Percentiles rank a stretch among this genome's conserved stretches.
phyloP scores from a whole-genome alignment of 1,140 invertebrate genomes.

The Mamestra configurata region DNA sequence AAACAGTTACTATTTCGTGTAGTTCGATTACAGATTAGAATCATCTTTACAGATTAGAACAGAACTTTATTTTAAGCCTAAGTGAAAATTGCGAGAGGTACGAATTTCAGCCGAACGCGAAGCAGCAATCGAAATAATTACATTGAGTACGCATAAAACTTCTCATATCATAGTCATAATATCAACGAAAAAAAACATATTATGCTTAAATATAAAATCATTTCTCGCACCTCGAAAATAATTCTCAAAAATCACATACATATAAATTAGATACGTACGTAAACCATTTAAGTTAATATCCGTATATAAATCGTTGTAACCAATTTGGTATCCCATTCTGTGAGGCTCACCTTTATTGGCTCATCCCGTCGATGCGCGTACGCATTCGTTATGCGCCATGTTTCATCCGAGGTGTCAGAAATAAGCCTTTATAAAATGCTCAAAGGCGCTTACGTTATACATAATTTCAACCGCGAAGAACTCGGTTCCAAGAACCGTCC shows the following conservation, averaged over 20 bases:
- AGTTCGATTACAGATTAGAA: too few species aligned
- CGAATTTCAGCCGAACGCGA: too few species aligned
- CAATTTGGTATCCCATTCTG: conserved; percentile 70
- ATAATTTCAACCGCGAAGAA: conserved; percentile 62
- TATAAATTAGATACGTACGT: conserved; percentile 37
- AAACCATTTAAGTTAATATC: conserved; percentile 52
- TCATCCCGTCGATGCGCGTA: conserved; percentile 58
- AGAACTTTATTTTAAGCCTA: too few species aligned
- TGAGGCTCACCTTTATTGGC: conserved; percentile 58
- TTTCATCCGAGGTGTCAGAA: conserved; percentile 83
- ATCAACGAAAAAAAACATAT: neutral
- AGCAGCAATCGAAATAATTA: too few species aligned
- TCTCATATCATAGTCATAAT: neutral
- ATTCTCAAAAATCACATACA: conserved; percentile 5
- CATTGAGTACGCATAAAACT: too few species aligned
- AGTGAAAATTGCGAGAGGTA: too few species aligned
- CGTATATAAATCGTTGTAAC: conserved; percentile 66
- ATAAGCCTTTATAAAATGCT: conserved; percentile 80
- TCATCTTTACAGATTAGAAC: too few species aligned
- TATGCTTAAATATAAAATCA: neutral
- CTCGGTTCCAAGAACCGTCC: conserved; percentile 76
- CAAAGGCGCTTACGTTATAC: conserved; percentile 76
- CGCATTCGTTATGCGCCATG: conserved; percentile 75
- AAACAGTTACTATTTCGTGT: too few species aligned
- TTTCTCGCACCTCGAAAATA: conserved; percentile 21